Conservation (phyloP, 1,140 invertebrate genomes). For the Orchestia grillus region DNA sequence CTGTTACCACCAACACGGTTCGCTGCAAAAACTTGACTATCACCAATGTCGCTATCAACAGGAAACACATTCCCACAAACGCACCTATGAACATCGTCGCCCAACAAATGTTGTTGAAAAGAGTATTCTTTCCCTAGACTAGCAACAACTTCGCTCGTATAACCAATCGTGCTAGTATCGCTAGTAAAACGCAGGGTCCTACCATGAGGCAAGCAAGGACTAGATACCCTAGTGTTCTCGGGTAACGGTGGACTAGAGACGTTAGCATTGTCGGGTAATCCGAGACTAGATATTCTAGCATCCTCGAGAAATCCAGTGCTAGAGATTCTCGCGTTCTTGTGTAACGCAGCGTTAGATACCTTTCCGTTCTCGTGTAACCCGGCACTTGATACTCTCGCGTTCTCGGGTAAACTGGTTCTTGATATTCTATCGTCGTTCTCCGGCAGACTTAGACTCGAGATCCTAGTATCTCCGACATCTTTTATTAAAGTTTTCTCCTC, state of each 20-base stretch:
- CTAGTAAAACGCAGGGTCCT: background rate
- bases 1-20: background rate
- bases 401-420: background rate
- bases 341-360: background rate
- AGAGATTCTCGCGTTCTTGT: too few relatives aligned
- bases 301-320: too few relatives aligned
- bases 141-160: background rate
- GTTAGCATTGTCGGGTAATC: background rate
- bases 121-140: background rate
- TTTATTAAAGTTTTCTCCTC: background rate
- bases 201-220: background rate
- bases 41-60: background rate
- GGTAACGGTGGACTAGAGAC: background rate
- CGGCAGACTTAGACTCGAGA: background rate
- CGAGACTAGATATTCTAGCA: background rate
- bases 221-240: background rate
- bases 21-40: background rate
- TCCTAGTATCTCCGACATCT: background rate
- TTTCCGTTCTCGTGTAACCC: background rate
- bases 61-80: background rate
- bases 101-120: background rate
- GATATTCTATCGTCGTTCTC: background rate
- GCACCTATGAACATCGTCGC: background rate
- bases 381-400: background rate
- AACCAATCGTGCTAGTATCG: background rate